phyloP scores from a whole-genome alignment of 2,113 vertebrate species.

The Grus americana region DNA sequence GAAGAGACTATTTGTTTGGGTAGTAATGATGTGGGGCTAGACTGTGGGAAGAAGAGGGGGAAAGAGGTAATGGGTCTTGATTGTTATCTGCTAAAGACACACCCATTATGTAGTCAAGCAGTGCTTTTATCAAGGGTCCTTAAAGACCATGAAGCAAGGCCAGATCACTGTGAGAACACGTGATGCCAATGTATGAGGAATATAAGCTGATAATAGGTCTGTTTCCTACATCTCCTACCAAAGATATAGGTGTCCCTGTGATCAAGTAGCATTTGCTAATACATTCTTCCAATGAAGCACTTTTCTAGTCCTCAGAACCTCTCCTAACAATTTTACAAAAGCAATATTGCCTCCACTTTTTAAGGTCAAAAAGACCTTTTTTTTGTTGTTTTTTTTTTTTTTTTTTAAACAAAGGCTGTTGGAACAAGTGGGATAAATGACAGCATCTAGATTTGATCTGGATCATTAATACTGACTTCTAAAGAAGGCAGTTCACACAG shows the following conservation, averaged over 20 bases:
- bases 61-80: background rate
- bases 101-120: background rate
- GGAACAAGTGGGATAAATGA: conserved; percentile 2
- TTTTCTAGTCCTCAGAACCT: background rate
- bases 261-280: background rate
- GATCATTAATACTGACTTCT: conserved; percentile 49
- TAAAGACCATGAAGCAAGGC: background rate
- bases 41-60: background rate
- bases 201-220: background rate
- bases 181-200: background rate
- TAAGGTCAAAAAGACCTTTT: background rate
- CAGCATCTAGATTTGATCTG: conserved; percentile 24
- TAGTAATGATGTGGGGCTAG: background rate
- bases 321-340: background rate
- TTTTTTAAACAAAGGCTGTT: background rate
- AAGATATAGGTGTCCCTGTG: background rate
- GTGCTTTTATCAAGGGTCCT: background rate
- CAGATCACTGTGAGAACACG: background rate
- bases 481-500: conserved; percentile 15
- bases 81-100: background rate
- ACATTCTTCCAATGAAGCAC: background rate
- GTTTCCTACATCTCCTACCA: background rate
- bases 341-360: background rate
- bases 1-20: background rate
- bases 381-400: too few relatives aligned